These are phyloP conservation scores for Cyanistes caeruleus DNA, from an alignment of 2,113 vertebrate genomes.

Conservation along the genomic window DNA sequence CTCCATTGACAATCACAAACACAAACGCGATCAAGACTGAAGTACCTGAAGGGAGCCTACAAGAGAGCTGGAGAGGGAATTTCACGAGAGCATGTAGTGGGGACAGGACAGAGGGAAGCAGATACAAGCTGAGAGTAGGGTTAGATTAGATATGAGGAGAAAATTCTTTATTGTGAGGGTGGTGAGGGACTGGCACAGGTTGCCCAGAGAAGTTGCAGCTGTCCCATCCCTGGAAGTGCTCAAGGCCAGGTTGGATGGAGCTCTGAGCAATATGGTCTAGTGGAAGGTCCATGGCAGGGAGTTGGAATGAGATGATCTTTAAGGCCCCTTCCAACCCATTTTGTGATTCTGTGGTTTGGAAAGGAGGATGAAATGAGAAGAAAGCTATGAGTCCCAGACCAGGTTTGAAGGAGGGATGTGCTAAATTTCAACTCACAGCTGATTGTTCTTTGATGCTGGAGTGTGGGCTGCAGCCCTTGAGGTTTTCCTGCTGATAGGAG, in stretches of 20 bases:
- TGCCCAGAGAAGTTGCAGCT: neutral
- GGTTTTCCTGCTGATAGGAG: neutral
- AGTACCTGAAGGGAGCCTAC: neutral
- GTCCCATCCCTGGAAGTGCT: neutral
- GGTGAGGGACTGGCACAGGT: no score
- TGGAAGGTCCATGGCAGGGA: neutral
- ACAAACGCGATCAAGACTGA: neutral
- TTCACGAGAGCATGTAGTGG: no score
- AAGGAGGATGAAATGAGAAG: neutral
- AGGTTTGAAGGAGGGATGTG: accelerated
- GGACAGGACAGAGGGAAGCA: neutral
- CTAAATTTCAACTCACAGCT: accelerated
- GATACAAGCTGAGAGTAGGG: neutral
- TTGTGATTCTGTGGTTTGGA: neutral
- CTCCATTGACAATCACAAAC: neutral
- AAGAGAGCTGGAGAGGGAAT: neutral
- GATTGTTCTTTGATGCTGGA: accelerated
- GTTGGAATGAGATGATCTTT: neutral
- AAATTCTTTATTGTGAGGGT: neutral
- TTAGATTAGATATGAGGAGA: neutral
- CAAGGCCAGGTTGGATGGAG: neutral
- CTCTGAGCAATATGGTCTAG: neutral
- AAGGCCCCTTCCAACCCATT: neutral
- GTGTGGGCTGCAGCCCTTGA: accelerated
- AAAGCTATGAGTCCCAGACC: accelerated